Conservation (phyloP, 2,888 invertebrate genomes). For the Chorisops tibialis region DNA sequence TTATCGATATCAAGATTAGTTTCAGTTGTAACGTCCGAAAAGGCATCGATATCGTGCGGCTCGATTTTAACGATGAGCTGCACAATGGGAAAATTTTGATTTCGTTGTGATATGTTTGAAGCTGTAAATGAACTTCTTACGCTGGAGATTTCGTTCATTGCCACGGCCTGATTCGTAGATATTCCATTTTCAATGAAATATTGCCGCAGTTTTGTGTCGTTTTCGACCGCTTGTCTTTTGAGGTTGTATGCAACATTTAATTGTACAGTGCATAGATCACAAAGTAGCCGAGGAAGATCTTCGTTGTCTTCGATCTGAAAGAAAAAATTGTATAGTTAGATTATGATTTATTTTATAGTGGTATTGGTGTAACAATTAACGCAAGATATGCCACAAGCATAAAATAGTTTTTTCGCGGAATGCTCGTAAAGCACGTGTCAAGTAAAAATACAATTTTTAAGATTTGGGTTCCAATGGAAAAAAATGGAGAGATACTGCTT, state of each 20-base stretch:
- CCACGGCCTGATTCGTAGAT: constrained; percentile 5
- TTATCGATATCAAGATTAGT: constrained; percentile 24
- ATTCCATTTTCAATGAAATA: constrained; percentile 37
- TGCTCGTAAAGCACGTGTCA: no score
- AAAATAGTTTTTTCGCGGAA: no score
- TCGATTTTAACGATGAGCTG: constrained; percentile 31
- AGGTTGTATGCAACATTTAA: constrained; percentile 37
- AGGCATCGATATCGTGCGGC: constrained; percentile 28
- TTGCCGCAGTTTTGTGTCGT: constrained; percentile 35
- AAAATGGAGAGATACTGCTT: no score
- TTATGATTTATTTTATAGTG: no score
- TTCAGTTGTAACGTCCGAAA: constrained; percentile 30
- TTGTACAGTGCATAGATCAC: constrained; percentile 37
- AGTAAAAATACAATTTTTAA: no score
- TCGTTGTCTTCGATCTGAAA: constrained; percentile 37
- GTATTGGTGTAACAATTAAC: no score
- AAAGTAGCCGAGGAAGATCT: constrained; percentile 35
- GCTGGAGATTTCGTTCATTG: constrained; percentile 4
- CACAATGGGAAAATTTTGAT: constrained; percentile 20
- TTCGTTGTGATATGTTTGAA: constrained; percentile 1
- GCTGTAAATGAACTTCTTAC: constrained; percentile 13
- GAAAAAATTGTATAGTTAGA: no score
- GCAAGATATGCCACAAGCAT: no score
- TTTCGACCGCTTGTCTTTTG: constrained; percentile 35
- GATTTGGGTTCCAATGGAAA: no score